Percentiles rank a stretch among this genome's conserved stretches.
These are phyloP conservation scores for Galerucella pusilla DNA, from an alignment of 2,888 invertebrate genomes.

Conservation along the genomic window DNA sequence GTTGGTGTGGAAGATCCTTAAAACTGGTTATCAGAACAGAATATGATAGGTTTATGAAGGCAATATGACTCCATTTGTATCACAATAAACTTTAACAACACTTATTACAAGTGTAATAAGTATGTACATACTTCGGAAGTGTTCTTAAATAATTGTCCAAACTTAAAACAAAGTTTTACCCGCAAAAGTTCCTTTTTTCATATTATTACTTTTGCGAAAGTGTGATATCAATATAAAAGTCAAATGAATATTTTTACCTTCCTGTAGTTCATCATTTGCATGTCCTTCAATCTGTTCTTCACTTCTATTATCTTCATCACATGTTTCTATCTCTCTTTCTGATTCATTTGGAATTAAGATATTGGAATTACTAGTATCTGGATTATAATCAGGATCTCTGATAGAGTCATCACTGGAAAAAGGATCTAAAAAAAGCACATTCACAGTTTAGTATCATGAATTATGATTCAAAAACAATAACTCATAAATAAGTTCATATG, in stretches of 20 bases:
- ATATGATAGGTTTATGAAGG: no score
- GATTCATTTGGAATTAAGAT: conserved; percentile 2
- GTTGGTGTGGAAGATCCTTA: no score
- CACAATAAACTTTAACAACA: no score
- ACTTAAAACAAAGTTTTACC: not conserved
- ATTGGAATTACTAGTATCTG: conserved; percentile 9
- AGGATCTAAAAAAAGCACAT: conserved; percentile 9
- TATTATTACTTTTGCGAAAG: conserved; percentile 3
- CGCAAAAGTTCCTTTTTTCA: not conserved
- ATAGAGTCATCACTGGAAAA: conserved; percentile 18
- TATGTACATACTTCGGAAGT: no score
- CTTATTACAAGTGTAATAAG: no score
- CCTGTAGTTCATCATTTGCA: conserved; percentile 12
- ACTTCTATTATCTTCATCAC: not conserved
- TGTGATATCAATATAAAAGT: not conserved
- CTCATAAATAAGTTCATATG: not conserved
- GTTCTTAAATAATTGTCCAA: no score
- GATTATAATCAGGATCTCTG: conserved; percentile 18
- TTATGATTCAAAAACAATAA: not conserved
- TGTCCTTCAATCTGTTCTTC: conserved; percentile 10
- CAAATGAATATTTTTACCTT: conserved; percentile 11
- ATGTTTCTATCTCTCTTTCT: not conserved
- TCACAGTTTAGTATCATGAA: not conserved
- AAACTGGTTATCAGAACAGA: no score
- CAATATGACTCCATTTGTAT: no score